Evolutionary conservation across 1,140 invertebrate species (phyloP).

Genomic region (Saxidomus purpurata): DNA sequence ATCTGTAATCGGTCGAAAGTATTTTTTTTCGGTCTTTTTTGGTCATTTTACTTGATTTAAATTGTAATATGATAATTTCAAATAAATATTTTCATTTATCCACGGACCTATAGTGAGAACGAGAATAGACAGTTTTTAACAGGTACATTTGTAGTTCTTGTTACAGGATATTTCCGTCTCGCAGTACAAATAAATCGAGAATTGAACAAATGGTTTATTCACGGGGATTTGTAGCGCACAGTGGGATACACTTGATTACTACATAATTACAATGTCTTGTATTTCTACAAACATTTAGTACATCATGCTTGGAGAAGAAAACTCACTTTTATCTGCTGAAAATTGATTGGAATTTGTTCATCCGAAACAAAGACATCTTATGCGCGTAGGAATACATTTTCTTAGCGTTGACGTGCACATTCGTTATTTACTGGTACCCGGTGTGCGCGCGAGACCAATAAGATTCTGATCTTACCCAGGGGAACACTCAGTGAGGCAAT

Average conservation of each 20-base stretch:
- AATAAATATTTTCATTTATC: too few species aligned
- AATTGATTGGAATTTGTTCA: slow-evolving; percentile 40
- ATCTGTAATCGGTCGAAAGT: too few species aligned
- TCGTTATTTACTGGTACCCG: slow-evolving; percentile 50
- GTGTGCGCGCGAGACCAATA: slow-evolving; percentile 34
- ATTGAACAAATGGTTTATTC: neutral
- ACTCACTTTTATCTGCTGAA: slow-evolving; percentile 30
- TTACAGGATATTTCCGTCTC: too few species aligned
- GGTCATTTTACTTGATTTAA: too few species aligned
- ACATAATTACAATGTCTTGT: slow-evolving; percentile 40
- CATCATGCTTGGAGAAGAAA: slow-evolving; percentile 3
- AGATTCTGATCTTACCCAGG: slow-evolving; percentile 34
- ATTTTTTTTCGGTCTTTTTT: too few species aligned
- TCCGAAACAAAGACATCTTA: slow-evolving; percentile 46
- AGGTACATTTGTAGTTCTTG: too few species aligned
- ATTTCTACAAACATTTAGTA: slow-evolving; percentile 19
- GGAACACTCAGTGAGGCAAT: slow-evolving; percentile 19
- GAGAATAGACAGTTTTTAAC: too few species aligned
- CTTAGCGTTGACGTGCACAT: slow-evolving; percentile 1
- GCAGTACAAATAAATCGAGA: too few species aligned
- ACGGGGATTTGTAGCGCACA: neutral
- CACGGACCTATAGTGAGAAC: too few species aligned
- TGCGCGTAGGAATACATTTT: slow-evolving; percentile 26
- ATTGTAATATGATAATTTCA: too few species aligned
- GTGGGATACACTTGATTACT: neutral